Evolutionary conservation across 2,888 invertebrate genomes (phyloP).

Genomic region (Eristalis arbustorum): DNA sequence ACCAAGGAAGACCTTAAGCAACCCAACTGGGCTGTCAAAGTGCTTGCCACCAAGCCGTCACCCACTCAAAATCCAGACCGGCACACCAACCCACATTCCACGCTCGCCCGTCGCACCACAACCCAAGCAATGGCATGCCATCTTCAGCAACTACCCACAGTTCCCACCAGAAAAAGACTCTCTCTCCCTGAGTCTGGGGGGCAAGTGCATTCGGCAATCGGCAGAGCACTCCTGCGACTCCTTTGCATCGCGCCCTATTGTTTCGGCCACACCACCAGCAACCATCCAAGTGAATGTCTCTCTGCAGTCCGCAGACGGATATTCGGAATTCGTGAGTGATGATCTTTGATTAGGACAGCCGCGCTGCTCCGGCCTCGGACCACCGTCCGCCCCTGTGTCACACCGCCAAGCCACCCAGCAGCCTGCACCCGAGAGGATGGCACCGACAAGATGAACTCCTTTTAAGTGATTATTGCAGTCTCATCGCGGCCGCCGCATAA

Average conservation of each 20-base stretch:
- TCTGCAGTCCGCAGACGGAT: conserved; percentile 53
- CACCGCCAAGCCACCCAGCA: conserved; percentile 21
- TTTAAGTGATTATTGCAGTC: conserved; percentile 59
- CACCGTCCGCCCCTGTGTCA: conserved; percentile 52
- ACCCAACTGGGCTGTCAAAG: background rate
- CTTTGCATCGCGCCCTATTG: conserved; percentile 52
- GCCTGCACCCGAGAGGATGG: conserved; percentile 13
- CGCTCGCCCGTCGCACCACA: background rate
- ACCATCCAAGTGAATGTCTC: conserved; percentile 29
- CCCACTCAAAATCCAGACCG: background rate
- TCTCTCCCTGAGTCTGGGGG: background rate
- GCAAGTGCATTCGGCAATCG: conserved; percentile 58
- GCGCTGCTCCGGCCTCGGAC: conserved; percentile 5
- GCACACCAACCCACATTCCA: background rate
- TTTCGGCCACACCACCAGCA: conserved; percentile 13
- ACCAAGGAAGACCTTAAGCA: no score
- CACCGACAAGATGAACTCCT: conserved; percentile 57
- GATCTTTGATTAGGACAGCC: conserved; percentile 69
- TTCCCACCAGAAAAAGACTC: background rate
- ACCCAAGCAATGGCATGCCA: background rate
- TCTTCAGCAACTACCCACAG: no score
- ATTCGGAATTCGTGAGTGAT: conserved; percentile 69
- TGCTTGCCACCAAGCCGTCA: background rate
- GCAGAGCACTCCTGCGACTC: conserved; percentile 45
- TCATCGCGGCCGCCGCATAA: conserved; percentile 43